Evolutionary conservation across 2,888 invertebrate species (phyloP).

Genomic region (Calameuta idolon): DNA sequence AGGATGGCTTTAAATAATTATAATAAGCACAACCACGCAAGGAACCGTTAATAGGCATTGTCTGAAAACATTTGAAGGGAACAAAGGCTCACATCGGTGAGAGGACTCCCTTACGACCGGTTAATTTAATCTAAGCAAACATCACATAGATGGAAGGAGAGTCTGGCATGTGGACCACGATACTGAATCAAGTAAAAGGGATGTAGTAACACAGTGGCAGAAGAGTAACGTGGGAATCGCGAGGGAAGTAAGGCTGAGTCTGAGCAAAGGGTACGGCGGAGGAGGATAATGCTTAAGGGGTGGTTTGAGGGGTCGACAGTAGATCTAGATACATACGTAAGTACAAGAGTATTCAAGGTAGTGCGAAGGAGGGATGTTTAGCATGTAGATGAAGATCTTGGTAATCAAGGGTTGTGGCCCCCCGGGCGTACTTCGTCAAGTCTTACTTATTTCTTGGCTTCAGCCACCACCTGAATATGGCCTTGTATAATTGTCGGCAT

Average conservation of each 20-base stretch:
- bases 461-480: constrained; percentile 6
- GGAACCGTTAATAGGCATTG: not conserved
- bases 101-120: constrained; percentile 45
- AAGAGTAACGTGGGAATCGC: not conserved
- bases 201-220: not conserved
- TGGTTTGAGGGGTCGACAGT: constrained; percentile 33
- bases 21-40: not conserved
- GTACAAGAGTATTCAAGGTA: constrained; percentile 64
- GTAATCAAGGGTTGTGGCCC: constrained; percentile 64
- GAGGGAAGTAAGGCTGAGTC: not conserved
- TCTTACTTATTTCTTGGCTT: constrained; percentile 59
- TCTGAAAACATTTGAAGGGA: not conserved
- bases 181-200: not conserved
- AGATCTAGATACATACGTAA: constrained; percentile 65
- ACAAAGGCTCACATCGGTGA: not conserved
- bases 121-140: constrained; percentile 67
- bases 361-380: constrained; percentile 56
- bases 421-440: constrained; percentile 65
- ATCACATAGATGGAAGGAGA: constrained; percentile 60
- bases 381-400: constrained; percentile 67
- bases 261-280: not conserved
- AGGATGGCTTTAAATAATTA: not conserved
- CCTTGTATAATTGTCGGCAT: not conserved
- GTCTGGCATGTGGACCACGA: constrained; percentile 44
- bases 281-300: not conserved